Evolutionary conservation across 1,140 invertebrate genomes (phyloP).

Genomic region (Aphelenchoides besseyi): DNA sequence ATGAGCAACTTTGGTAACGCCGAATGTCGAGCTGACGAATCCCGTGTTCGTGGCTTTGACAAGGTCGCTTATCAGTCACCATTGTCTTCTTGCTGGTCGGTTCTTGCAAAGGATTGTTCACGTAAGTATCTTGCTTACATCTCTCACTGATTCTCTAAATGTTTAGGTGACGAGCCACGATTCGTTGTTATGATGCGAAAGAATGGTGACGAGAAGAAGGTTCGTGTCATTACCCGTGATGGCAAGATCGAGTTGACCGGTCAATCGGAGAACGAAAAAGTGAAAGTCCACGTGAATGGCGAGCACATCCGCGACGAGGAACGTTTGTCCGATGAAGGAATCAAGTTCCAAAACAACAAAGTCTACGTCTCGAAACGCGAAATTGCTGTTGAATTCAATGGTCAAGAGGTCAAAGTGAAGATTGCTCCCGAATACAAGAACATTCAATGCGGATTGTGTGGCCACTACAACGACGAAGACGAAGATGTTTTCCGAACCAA

Average conservation of each 20-base stretch:
- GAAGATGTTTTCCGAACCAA: slow-evolving; percentile 16
- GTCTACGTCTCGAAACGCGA: slow-evolving; percentile 3
- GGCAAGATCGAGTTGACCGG: slow-evolving; percentile 24
- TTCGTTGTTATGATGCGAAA: slow-evolving; percentile 53
- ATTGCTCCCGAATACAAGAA: slow-evolving; percentile 36
- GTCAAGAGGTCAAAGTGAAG: slow-evolving; percentile 35
- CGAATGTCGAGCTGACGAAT: slow-evolving; percentile 23
- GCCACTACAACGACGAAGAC: neutral
- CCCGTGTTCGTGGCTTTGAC: slow-evolving; percentile 41
- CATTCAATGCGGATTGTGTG: slow-evolving; percentile 45
- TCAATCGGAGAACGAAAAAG: slow-evolving; percentile 20
- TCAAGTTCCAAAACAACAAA: neutral
- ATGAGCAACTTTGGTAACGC: slow-evolving; percentile 11
- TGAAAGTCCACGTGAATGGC: slow-evolving; percentile 31
- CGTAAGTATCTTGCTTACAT: slow-evolving; percentile 5
- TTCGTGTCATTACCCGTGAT: slow-evolving; percentile 39
- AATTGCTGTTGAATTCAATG: slow-evolving; percentile 38
- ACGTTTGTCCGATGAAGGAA: neutral
- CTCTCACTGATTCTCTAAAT: neutral
- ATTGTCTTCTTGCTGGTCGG: slow-evolving; percentile 41
- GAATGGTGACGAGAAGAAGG: slow-evolving; percentile 29
- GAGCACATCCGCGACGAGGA: slow-evolving; percentile 29
- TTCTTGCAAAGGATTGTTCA: slow-evolving; percentile 55
- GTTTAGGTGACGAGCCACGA: slow-evolving; percentile 24
- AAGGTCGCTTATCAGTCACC: slow-evolving; percentile 37